phyloP scores from a whole-genome alignment of 1,140 invertebrate genomes.

The Ganaspis sp. region DNA sequence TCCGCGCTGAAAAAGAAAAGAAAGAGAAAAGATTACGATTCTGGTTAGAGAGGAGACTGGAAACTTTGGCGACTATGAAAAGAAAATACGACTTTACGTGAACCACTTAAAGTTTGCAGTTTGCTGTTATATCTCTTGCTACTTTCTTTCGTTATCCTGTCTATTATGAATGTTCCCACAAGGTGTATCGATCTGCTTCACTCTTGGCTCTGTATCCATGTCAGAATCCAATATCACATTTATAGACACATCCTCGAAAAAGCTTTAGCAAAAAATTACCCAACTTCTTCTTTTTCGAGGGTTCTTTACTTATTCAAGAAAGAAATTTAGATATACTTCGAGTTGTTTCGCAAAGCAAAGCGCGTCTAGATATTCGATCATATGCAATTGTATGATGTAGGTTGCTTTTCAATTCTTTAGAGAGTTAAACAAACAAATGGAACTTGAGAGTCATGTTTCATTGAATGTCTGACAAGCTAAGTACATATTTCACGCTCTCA shows the following conservation, averaged over 20 bases:
- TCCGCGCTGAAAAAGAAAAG: conserved; percentile 86
- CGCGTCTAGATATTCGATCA: background rate
- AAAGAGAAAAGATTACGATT: conserved; percentile 12
- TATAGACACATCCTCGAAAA: background rate
- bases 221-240: conserved; percentile 5
- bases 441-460: background rate
- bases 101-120: conserved; percentile 23
- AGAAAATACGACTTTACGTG: conserved; percentile 25
- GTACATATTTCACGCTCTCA: background rate
- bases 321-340: background rate
- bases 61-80: background rate
- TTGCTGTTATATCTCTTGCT: conserved; percentile 2
- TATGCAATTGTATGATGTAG: background rate
- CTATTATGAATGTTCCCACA: conserved; percentile 23
- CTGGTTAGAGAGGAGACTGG: background rate
- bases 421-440: background rate
- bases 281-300: background rate
- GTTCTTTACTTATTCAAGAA: background rate
- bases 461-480: background rate
- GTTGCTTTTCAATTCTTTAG: background rate
- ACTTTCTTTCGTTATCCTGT: conserved; percentile 9
- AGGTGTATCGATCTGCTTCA: background rate
- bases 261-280: background rate
- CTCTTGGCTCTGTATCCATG: conserved; percentile 5
- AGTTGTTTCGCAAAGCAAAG: background rate